These are phyloP conservation scores for Sarcophaga variegata DNA, from an alignment of 2,888 invertebrate species.

Conservation along the genomic window DNA sequence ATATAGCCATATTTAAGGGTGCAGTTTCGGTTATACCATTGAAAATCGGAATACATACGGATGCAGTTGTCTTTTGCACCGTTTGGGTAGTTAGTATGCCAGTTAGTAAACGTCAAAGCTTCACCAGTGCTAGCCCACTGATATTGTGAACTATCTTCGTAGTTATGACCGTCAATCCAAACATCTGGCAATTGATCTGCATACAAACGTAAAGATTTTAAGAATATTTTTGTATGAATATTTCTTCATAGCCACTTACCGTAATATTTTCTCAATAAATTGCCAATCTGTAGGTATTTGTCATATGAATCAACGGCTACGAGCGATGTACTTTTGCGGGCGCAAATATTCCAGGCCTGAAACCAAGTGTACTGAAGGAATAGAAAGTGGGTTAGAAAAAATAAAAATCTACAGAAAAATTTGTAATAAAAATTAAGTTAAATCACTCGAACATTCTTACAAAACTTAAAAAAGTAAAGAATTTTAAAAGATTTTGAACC, in stretches of 20 bases:
- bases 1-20: not conserved
- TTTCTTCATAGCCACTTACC: slow-evolving; percentile 6
- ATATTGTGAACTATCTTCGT: slow-evolving; percentile 17
- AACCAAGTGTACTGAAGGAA: slow-evolving; percentile 30
- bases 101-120: slow-evolving; percentile 26
- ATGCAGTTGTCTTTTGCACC: not conserved
- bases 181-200: not conserved
- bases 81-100: not conserved
- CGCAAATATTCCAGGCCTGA: slow-evolving; percentile 37
- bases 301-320: slow-evolving; percentile 21
- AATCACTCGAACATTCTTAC: too few species aligned
- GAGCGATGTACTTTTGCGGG: slow-evolving; percentile 30
- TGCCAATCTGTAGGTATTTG: slow-evolving; percentile 25
- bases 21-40: not conserved
- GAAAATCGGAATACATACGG: not conserved
- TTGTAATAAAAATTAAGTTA: too few species aligned
- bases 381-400: not conserved
- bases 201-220: not conserved
- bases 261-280: not conserved
- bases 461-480: too few species aligned
- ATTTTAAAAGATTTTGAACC: too few species aligned
- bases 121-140: slow-evolving; percentile 34
- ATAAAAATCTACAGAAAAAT: too few species aligned
- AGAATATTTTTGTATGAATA: not conserved
- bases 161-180: slow-evolving; percentile 17